Evolutionary conservation across 2,888 invertebrate genomes (phyloP).

Genomic region (Drosophila sordidapex): DNA sequence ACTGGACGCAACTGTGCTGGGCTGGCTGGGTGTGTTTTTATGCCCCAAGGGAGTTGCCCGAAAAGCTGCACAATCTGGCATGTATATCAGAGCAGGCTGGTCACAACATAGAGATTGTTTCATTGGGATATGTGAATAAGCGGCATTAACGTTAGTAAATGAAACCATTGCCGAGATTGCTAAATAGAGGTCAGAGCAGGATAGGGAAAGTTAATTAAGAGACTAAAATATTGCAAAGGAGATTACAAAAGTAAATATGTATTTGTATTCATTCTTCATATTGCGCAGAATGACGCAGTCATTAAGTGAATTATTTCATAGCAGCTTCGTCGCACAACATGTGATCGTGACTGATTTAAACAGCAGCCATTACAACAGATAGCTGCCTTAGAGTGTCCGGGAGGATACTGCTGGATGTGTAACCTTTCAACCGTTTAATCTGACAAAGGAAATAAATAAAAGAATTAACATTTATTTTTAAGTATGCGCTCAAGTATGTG

Average conservation of each 20-base stretch:
- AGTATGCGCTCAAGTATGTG: constrained; percentile 73
- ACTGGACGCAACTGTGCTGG: constrained; percentile 19
- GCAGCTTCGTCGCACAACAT: constrained; percentile 36
- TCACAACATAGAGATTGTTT: constrained; percentile 12
- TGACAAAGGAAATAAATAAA: constrained; percentile 81
- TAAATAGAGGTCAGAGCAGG: neutral
- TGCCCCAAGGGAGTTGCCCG: constrained; percentile 59
- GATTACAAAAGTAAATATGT: neutral
- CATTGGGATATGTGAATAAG: constrained; percentile 37
- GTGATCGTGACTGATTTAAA: constrained; percentile 61
- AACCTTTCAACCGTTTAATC: constrained; percentile 80
- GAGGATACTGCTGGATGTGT: constrained; percentile 39
- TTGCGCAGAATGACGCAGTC: constrained; percentile 24
- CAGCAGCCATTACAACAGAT: constrained; percentile 39
- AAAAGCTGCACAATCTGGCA: constrained; percentile 41
- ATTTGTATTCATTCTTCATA: constrained; percentile 3
- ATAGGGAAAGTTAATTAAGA: constrained; percentile 1
- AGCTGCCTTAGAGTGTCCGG: neutral
- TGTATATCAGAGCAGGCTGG: constrained; percentile 31
- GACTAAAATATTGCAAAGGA: neutral
- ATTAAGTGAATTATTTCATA: constrained; percentile 53
- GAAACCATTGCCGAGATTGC: neutral
- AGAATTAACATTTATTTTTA: constrained; percentile 81
- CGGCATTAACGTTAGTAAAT: neutral
- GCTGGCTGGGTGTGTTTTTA: constrained; percentile 53